Base-by-base conservation (phyloP, 1,140 invertebrate genomes). In the Tetramorium simillimum region DNA sequence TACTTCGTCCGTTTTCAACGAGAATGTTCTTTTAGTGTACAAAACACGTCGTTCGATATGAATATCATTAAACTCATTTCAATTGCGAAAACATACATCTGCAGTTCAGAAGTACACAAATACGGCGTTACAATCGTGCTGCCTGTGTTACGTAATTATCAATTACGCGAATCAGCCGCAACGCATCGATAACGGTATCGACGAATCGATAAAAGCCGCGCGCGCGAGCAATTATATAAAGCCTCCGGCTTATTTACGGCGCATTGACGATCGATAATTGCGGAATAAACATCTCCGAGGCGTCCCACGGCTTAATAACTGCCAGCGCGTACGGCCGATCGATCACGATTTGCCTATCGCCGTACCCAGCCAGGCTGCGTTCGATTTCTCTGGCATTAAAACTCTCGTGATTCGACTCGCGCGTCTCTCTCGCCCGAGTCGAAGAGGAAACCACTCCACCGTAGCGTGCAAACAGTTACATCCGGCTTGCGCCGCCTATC, bases 231-330 rank as follows among this genome's bases (percentile, higher is more conserved):
- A 81, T 81, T 56, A 81, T n/a, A 37, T 43, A 67, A 70, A 43
- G 37, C 49, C 28, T 7, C 21, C 6, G 28, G 63, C 28, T 40
- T 81, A 81, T 70, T 81, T 70, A 70, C 51, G 33, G 3, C 37
- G 37, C 33, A 56, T 46, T 70, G n/a, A 81, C 16, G 49, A 43
- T 58, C 21, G 65, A 56, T 81, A 81, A 81, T 56, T 58, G 9
- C 51, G 65, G 49, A 14, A 81, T 81, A 81, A 81, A 70, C 70
- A 81, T 58, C 70, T 70, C 9, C 78, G n/a, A 28, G 46, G 33
- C 18, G 16, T 46, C 10, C 40, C 37, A 0, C 33, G 16, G 18
- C 12, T 43, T 81, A 69, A 69, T 69, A 81, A 69, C 16, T 81
- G 63, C 21, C 63, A 69, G n/a, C n/a, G 28, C 28, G 12, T 51